Conservation (phyloP, 2,113 vertebrate species). For the Leptocoma aspasia region DNA sequence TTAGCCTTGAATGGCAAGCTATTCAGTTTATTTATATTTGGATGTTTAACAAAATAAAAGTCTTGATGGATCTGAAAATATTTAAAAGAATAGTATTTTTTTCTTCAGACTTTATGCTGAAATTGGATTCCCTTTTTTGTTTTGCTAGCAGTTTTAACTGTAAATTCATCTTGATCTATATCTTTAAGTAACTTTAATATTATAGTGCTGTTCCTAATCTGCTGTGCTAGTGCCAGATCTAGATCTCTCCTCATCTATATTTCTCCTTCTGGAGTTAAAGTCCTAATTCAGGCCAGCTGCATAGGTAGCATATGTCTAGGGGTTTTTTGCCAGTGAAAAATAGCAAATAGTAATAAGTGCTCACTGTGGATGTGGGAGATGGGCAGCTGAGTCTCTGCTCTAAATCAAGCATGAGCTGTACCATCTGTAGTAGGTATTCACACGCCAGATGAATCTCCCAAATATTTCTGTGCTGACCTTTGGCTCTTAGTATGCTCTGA, state of each 20-base stretch:
- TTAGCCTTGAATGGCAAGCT: not conserved
- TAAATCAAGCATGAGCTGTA: constrained; percentile 6
- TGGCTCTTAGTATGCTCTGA: not conserved
- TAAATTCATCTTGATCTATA: not conserved
- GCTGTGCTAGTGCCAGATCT: not conserved
- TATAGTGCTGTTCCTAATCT: not conserved
- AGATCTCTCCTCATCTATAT: not conserved
- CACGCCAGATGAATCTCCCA: not conserved
- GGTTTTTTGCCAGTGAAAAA: not conserved
- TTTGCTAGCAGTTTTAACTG: not conserved
- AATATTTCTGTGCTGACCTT: constrained; percentile 22
- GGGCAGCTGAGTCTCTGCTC: not conserved
- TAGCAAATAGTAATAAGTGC: not conserved
- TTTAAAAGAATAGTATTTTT: not conserved
- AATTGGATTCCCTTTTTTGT: not conserved
- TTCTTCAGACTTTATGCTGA: not conserved
- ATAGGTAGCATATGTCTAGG: not conserved
- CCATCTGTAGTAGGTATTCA: constrained; percentile 38
- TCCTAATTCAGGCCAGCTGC: not conserved
- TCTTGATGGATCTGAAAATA: not conserved
- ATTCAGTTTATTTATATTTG: not conserved
- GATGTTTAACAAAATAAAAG: not conserved
- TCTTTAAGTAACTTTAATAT: not conserved
- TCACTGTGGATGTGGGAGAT: not conserved
- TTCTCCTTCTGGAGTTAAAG: not conserved